Base-by-base conservation (phyloP, 1,140 invertebrate species). In the Cryptotermes secundus region DNA sequence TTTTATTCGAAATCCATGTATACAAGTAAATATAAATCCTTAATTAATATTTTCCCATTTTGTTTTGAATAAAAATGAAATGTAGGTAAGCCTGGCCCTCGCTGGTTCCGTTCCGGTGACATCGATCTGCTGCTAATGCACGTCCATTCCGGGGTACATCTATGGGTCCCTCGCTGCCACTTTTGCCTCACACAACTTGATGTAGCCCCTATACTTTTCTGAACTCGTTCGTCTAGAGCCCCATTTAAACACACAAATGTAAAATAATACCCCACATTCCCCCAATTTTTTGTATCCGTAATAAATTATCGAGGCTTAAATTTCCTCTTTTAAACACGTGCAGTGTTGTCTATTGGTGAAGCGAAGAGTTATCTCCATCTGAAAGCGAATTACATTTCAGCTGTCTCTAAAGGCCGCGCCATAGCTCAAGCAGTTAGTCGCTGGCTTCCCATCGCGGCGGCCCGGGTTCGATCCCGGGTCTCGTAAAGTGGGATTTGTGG, bases 11-110 rank as follows among this genome's bases (percentile, higher is more conserved):
- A 49, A 49, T 0, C 45, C 14, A 19, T 49, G 3, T 22, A 49
- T 49, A 49, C 59, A 72, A 72, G 59, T 72, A 31, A 72, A 72
- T 72, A 72, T 72, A 72, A 72, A 72, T 72, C 59, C 59, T 72
- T 72, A 72, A 72, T 72, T 72, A 72, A 31, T 31, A 72, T 72
- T 72, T n/a, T 72, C 26, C 26, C 59, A 31, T 31, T 31, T 3
- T 72, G 59, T 72, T 72, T n/a, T 14, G 59, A 12, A 12, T 72
- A 72, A 72, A 72, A 72, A 72, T 72, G 26, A 72, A 72, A n/a
- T 72, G 3, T 26, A n/a, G n/a, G 59, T n/a, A 72, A 72, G 59
- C 59, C 59, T 2, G 59, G 59, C 16, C 16, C 59, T 26, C 59
- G 59, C 59, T 31, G 59, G 16, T 49, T 3, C 16, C 45, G 22